Evolutionary conservation across 1,140 invertebrate genomes (phyloP), one percentile per base, ranked within the genome.

Genomic region (Procambarus clarkii): DNA sequence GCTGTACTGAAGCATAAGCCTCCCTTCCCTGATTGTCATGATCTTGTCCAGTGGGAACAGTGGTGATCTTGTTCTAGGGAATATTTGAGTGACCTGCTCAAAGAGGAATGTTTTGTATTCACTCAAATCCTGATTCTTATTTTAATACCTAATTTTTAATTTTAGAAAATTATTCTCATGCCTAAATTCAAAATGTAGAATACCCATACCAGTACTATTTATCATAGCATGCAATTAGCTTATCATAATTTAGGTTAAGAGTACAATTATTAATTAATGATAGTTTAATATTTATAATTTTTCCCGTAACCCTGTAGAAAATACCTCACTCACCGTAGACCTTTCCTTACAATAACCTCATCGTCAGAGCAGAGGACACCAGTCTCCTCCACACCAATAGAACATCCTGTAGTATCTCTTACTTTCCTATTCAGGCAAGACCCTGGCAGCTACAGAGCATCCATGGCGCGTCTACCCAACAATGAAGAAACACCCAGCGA

Each of bases 401-500:
- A 71, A 15, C 18, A 46, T n/a, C 83, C 64, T 71, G 18, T 85
- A 85, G 64, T 85, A 85, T 60, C 21, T 85, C 83, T 54, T 85
- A 24, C 34, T 71, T 79, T 54, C 76, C 48, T 13, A 24, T 76
- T 11, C 79, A 92, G 91, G 50, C 86, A 92, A 58, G 80, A 92
- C 71, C 91, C 91, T 48, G 74, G 69, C 21, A 88, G 91, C 87
- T 92, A 92, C 81, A 88, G 91, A 45, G 81, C 86, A 0, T 92
- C 91, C 2, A 85, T 92, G 54, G 74, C 44, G 11, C 74, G 83
- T 48, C n/a, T 93, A 5, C 60, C 80, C 3, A 93, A 93, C 50
- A 82, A 90, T 58, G 93, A 93, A 45, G 93, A 93, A 78, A 92
- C 92, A 9, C 90, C 87, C n/a, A 93, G 92, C 48, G 89, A 90